Evolutionary conservation across 1,140 invertebrate species (phyloP).

Genomic region (Drosophila truncata): DNA sequence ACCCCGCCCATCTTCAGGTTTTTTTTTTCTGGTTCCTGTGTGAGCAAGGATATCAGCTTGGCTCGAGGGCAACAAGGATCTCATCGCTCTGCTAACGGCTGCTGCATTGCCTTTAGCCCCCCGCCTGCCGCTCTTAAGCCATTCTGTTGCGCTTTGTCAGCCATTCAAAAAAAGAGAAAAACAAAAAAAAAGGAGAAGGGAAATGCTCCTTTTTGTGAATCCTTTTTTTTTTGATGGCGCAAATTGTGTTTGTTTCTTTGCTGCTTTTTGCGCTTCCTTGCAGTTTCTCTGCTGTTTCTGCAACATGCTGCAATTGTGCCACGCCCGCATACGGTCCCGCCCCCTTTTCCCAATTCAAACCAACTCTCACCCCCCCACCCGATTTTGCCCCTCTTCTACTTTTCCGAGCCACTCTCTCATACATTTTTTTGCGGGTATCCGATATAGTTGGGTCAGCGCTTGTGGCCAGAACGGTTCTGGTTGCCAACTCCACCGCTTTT

Average conservation of each 20-base stretch:
- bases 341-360: not conserved
- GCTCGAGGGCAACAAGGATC: conserved; percentile 41
- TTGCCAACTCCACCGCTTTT: conserved; percentile 59
- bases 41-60: conserved; percentile 12
- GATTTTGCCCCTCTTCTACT: not conserved
- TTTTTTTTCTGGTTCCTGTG: conserved; percentile 11
- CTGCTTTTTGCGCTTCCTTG: conserved; percentile 35
- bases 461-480: conserved; percentile 85
- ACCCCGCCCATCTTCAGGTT: conserved; percentile 34
- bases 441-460: conserved; percentile 85
- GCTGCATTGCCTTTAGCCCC: conserved; percentile 20
- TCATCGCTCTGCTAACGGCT: conserved; percentile 36
- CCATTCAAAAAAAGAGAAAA: conserved; percentile 31
- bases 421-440: conserved; percentile 84
- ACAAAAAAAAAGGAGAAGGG: not conserved
- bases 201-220: conserved; percentile 11
- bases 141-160: conserved; percentile 68
- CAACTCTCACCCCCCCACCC: not conserved
- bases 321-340: conserved; percentile 21
- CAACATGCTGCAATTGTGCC: conserved; percentile 70
- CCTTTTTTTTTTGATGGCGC: conserved; percentile 52
- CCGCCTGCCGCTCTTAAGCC: conserved; percentile 20
- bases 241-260: conserved; percentile 56
- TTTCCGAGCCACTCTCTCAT: conserved; percentile 32
- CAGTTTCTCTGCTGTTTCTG: conserved; percentile 50